Conservation (phyloP, 1,140 invertebrate genomes). For the Zaprionus vittiger region DNA sequence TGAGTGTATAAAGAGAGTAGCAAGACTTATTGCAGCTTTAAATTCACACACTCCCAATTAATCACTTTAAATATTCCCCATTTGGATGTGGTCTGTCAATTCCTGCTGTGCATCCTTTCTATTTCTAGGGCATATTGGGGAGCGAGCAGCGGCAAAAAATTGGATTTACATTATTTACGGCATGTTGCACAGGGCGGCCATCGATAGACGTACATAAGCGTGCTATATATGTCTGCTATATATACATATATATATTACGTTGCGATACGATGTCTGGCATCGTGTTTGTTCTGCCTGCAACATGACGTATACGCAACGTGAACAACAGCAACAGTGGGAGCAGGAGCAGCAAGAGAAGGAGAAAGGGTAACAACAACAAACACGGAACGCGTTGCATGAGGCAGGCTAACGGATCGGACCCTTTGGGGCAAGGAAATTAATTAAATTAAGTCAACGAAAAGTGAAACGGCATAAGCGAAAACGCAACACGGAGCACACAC, state of each 20-base stretch:
- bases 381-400: slow-evolving; percentile 18
- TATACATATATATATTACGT: slow-evolving; percentile 3
- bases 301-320: slow-evolving; percentile 71
- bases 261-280: slow-evolving; percentile 14
- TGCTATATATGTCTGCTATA: slow-evolving; percentile 28
- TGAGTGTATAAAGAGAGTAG: not conserved
- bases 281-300: slow-evolving; percentile 52
- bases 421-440: slow-evolving; percentile 81
- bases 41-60: not conserved
- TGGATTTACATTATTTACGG: slow-evolving; percentile 81
- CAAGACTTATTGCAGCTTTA: not conserved
- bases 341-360: slow-evolving; percentile 7
- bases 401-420: slow-evolving; percentile 63
- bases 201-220: slow-evolving; percentile 53
- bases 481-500: slow-evolving; percentile 36
- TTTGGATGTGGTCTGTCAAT: not conserved
- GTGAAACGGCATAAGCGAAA: slow-evolving; percentile 70
- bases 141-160: slow-evolving; percentile 38
- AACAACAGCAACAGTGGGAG: slow-evolving; percentile 38
- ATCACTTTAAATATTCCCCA: not conserved
- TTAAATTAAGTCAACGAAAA: slow-evolving; percentile 83
- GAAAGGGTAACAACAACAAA: slow-evolving; percentile 17
- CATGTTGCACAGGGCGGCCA: slow-evolving; percentile 65
- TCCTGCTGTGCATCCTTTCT: not conserved
- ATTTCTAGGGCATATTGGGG: not conserved